These are phyloP conservation scores for Onthophagus sagittarius DNA, from an alignment of 2,888 invertebrate genomes.

Conservation along the genomic window DNA sequence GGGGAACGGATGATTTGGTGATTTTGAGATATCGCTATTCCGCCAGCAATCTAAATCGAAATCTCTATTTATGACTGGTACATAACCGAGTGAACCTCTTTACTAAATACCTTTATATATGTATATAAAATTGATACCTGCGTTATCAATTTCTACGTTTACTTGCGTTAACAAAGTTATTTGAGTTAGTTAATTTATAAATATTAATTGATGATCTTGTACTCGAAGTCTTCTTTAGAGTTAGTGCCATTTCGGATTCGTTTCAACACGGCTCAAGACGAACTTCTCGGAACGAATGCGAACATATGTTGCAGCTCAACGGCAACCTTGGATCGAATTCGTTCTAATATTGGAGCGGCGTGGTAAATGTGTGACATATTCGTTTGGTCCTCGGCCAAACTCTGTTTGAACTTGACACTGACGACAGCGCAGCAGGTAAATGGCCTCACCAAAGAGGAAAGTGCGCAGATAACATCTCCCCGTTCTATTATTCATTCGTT, in stretches of 20 bases:
- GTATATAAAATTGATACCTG: too few relatives aligned
- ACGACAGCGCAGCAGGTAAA: not conserved
- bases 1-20: not conserved
- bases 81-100: not conserved
- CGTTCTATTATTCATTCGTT: conserved; percentile 8
- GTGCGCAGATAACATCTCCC: not conserved
- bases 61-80: not conserved
- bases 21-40: not conserved
- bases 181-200: not conserved
- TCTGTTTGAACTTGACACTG: conserved; percentile 11
- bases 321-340: not conserved
- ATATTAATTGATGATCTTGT: not conserved
- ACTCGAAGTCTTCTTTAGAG: not conserved
- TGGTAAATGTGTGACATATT: conserved; percentile 11
- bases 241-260: not conserved
- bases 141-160: too few relatives aligned
- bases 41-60: not conserved
- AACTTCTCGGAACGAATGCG: not conserved
- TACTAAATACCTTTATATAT: not conserved
- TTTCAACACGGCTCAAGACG: not conserved
- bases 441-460: not conserved
- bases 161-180: not conserved
- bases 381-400: conserved; percentile 5
- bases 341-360: conserved; percentile 4
- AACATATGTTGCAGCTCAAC: not conserved